Conservation (phyloP, 2,888 invertebrate species). For the Argyra leucocephala region DNA sequence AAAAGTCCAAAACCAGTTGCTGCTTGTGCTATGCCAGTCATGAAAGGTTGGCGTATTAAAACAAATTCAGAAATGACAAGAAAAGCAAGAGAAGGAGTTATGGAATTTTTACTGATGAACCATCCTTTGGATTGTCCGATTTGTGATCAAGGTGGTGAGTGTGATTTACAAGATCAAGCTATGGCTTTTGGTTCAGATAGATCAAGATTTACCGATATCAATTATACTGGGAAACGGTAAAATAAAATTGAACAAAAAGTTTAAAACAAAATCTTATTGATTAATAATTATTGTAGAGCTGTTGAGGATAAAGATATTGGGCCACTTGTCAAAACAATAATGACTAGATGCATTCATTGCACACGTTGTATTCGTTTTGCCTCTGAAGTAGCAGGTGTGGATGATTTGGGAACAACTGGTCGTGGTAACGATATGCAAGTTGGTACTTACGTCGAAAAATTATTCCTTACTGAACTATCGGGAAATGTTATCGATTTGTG, state of each 20-base stretch:
- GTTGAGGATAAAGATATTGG: constrained; percentile 99
- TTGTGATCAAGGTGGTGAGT: constrained; percentile 96
- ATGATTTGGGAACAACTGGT: constrained; percentile 90
- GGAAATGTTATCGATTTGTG: constrained; percentile 98
- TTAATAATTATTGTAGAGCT: constrained; percentile 52
- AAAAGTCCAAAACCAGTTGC: constrained; percentile 97
- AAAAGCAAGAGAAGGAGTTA: constrained; percentile 74
- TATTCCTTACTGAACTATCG: constrained; percentile 92
- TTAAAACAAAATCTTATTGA: background rate
- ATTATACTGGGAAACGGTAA: constrained; percentile 81
- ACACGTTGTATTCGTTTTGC: constrained; percentile 97
- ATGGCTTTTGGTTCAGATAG: constrained; percentile 97
- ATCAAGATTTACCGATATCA: constrained; percentile 86
- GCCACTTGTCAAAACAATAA: constrained; percentile 93
- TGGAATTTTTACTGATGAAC: constrained; percentile 97
- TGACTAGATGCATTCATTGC: constrained; percentile 99
- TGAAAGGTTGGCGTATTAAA: constrained; percentile 99
- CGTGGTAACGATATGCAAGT: constrained; percentile 96
- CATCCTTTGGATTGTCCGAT: constrained; percentile 99
- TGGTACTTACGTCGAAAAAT: constrained; percentile 97
- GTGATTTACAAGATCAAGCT: constrained; percentile 94
- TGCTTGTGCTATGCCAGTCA: constrained; percentile 99
- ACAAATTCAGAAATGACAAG: constrained; percentile 91
- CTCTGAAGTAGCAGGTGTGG: constrained; percentile 97
- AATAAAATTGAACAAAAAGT: background rate